phyloP scores from a whole-genome alignment of 2,797 vertebrate species.

The Hapalemur alaotrensis region DNA sequence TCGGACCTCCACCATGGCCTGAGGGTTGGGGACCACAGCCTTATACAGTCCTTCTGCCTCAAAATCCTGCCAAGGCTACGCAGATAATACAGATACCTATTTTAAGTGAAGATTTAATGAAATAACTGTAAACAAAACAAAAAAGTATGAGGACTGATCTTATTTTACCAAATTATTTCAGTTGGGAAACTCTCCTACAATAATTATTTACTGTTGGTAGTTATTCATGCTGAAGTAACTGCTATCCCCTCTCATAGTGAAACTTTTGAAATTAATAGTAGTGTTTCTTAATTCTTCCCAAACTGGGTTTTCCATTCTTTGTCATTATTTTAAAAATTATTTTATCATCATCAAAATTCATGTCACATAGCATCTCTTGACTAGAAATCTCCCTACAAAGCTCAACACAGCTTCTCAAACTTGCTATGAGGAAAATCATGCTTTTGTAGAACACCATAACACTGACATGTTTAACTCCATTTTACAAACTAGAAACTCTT shows the following conservation, averaged over 20 bases:
- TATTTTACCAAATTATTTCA: background rate
- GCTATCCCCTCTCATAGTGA: background rate
- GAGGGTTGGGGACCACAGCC: background rate
- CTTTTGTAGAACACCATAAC: slow-evolving; percentile 14
- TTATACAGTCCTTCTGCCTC: background rate
- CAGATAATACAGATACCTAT: background rate
- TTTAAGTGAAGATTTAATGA: slow-evolving; percentile 9
- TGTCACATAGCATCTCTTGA: background rate
- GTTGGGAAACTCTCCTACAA: background rate
- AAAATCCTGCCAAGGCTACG: background rate
- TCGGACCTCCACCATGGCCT: no score
- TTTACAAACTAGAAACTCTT: slow-evolving; percentile 39
- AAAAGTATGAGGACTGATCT: background rate
- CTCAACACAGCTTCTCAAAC: background rate
- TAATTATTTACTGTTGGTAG: background rate
- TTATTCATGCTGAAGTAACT: background rate
- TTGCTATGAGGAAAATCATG: background rate
- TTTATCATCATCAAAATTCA: slow-evolving; percentile 13
- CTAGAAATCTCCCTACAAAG: background rate
- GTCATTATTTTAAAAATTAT: background rate
- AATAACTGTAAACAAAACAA: background rate
- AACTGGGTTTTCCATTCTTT: background rate
- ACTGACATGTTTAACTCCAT: background rate
- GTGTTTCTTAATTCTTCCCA: background rate
- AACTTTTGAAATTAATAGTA: background rate